Evolutionary conservation across 2,797 vertebrate genomes (phyloP).

Genomic region (Danio choprae): DNA sequence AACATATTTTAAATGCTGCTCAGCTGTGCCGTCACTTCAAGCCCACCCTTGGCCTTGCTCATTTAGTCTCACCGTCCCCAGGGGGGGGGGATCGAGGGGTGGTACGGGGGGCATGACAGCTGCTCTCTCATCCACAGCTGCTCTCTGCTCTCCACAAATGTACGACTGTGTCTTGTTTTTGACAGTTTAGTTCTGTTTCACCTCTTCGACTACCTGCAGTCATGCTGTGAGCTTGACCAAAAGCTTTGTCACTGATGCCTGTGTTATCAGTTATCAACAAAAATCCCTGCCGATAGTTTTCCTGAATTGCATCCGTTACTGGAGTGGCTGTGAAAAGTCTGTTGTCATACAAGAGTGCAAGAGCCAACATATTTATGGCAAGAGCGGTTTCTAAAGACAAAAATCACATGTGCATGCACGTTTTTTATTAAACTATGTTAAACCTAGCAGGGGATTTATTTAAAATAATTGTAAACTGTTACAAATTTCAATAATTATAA

Average conservation of each 20-base stretch:
- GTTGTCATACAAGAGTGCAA: no score
- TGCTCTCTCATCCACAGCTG: slow-evolving; percentile 71
- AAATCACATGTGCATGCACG: no score
- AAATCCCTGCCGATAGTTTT: no score
- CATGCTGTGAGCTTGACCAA: background rate
- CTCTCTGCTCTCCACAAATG: slow-evolving; percentile 54
- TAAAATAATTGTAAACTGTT: no score
- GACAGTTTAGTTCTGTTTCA: slow-evolving; percentile 23
- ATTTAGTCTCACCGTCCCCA: slow-evolving; percentile 51
- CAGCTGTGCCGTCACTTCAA: slow-evolving; percentile 35
- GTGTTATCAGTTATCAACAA: background rate
- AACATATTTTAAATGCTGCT: slow-evolving; percentile 7
- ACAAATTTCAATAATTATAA: no score
- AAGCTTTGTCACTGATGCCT: background rate
- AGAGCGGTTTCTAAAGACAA: no score
- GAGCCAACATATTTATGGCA: no score
- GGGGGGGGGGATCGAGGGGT: slow-evolving; percentile 56
- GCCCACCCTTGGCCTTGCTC: slow-evolving; percentile 32
- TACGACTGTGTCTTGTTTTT: slow-evolving; percentile 34
- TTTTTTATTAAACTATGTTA: no score
- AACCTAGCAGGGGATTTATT: no score
- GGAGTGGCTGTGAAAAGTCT: no score
- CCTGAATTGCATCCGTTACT: no score
- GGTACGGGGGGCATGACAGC: slow-evolving; percentile 64
- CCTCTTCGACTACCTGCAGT: slow-evolving; percentile 42